A percentile compares a stretch with the other conserved stretches of the same genome.
phyloP scores from a whole-genome alignment of 2,113 vertebrate species.

The Phalacrocorax aristotelis region DNA sequence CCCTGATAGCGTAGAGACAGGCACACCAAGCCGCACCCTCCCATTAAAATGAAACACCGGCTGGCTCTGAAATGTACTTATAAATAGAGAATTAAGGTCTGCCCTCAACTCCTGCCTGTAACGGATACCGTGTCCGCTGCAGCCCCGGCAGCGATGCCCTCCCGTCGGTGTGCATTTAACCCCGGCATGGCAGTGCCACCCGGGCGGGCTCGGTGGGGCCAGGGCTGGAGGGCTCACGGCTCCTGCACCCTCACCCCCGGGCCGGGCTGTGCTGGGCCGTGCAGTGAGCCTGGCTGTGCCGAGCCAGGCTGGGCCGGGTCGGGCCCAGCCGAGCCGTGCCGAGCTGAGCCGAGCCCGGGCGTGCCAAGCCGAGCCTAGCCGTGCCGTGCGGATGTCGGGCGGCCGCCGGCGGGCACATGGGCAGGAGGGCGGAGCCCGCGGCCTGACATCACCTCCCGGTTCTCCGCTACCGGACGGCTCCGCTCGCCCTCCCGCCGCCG shows the following conservation, averaged over 20 bases:
- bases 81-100: not conserved
- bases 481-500: no score
- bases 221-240: not conserved
- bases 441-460: no score
- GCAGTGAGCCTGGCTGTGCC: not conserved
- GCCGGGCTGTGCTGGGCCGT: not conserved
- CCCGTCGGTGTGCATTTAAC: not conserved
- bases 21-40: not conserved
- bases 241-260: not conserved
- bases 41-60: not conserved
- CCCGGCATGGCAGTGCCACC: not conserved
- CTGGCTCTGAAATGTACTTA: not conserved
- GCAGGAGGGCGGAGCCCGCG: no score
- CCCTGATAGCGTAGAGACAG: constrained; percentile 18
- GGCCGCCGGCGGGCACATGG: no score
- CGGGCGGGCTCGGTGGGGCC: not conserved
- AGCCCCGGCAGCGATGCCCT: not conserved
- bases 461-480: no score
- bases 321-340: no score
- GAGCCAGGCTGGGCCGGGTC: no score
- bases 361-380: no score
- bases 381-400: no score
- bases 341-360: no score
- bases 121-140: not conserved
- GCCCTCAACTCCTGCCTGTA: not conserved